These are phyloP conservation scores for Isotomurus palustris DNA, from an alignment of 2,888 invertebrate species.

Conservation along the genomic window DNA sequence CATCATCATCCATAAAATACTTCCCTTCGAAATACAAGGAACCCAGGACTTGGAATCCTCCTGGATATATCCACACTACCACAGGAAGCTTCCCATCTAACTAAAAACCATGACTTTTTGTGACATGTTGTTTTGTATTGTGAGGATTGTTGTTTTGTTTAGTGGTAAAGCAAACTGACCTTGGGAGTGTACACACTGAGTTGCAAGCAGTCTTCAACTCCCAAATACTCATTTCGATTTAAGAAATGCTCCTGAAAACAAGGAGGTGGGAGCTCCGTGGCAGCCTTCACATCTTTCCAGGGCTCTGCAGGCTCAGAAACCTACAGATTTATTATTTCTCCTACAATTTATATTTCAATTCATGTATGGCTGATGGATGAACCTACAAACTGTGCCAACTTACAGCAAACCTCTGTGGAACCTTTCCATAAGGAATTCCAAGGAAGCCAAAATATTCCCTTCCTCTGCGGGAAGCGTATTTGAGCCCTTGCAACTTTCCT, in stretches of 20 bases:
- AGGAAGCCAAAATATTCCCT: constrained; percentile 25
- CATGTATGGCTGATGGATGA: too few relatives aligned
- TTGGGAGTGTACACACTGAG: constrained; percentile 29
- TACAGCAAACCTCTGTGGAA: constrained; percentile 31
- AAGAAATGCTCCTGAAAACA: constrained; percentile 21
- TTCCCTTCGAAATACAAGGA: constrained; percentile 11
- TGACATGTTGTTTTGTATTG: too few relatives aligned
- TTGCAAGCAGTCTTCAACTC: constrained; percentile 22
- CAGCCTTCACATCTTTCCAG: constrained; percentile 27
- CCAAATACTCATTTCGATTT: constrained; percentile 2
- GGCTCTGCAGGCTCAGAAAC: too few relatives aligned
- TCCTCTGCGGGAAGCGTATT: constrained; percentile 19
- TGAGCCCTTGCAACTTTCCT: constrained; percentile 30
- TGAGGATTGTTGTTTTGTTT: too few relatives aligned
- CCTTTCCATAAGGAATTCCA: constrained; percentile 32
- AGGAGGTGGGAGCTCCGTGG: constrained; percentile 18
- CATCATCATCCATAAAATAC: constrained; percentile 27
- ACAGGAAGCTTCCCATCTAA: constrained; percentile 29
- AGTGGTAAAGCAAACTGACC: too few relatives aligned
- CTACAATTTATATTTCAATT: too few relatives aligned
- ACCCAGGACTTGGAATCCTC: constrained; percentile 21
- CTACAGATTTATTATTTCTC: too few relatives aligned
- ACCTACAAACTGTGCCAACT: too few relatives aligned
- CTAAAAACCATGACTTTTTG: too few relatives aligned
- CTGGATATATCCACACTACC: constrained; percentile 24